Evolutionary conservation across 2,888 invertebrate genomes (phyloP).

Genomic region (Brachyopa scutellaris): DNA sequence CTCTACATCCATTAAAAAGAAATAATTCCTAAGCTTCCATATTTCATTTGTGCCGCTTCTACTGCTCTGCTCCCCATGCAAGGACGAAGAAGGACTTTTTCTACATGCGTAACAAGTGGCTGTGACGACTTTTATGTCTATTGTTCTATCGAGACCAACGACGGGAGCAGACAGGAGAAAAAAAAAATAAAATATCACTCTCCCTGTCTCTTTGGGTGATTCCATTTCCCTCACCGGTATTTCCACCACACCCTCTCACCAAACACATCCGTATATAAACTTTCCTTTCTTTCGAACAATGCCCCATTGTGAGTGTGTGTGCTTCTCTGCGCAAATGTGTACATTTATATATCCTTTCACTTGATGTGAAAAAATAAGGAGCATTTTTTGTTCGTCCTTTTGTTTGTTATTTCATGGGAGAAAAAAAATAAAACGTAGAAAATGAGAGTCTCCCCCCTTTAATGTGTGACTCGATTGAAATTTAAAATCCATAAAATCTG

Average conservation of each 20-base stretch:
- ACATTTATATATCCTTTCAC: slow-evolving; percentile 72
- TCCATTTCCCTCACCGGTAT: too few species aligned
- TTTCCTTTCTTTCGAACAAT: slow-evolving; percentile 54
- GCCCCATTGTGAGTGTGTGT: slow-evolving; percentile 57
- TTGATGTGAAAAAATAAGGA: slow-evolving; percentile 44
- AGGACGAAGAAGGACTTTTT: slow-evolving; percentile 59
- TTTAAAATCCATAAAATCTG: slow-evolving; percentile 70
- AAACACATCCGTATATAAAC: background rate
- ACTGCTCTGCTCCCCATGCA: slow-evolving; percentile 12
- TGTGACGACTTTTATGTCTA: slow-evolving; percentile 73
- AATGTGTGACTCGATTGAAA: slow-evolving; percentile 64
- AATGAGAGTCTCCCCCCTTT: slow-evolving; percentile 60
- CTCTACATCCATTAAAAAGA: slow-evolving; percentile 72
- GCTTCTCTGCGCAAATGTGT: slow-evolving; percentile 38
- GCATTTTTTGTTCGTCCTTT: slow-evolving; percentile 55
- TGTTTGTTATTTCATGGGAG: slow-evolving; percentile 54
- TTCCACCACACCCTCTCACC: background rate
- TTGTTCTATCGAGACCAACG: slow-evolving; percentile 65
- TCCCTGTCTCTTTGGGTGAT: slow-evolving; percentile 29
- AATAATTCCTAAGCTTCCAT: slow-evolving; percentile 72
- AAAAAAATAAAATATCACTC: slow-evolving; percentile 50
- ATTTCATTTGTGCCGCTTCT: slow-evolving; percentile 59
- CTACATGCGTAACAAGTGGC: slow-evolving; percentile 72
- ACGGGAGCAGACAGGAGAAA: slow-evolving; percentile 11
- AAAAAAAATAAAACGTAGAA: slow-evolving; percentile 35